Evolutionary conservation across 2,888 invertebrate genomes (phyloP), one percentile per base, ranked within the genome.

Genomic region (Dryobotodes eremita): DNA sequence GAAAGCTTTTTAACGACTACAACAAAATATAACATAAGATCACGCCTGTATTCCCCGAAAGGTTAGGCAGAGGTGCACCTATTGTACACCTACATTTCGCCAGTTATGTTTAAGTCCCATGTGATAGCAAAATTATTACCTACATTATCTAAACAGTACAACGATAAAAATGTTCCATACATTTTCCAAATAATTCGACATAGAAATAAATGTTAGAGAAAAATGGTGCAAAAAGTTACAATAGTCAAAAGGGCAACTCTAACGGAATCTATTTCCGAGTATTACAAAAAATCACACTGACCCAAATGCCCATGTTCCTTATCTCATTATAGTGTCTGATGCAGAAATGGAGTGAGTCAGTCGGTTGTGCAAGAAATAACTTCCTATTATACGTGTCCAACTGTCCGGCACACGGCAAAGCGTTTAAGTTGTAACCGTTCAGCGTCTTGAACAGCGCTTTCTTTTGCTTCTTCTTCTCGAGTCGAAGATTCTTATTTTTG

Each of bases 321-420:
- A 89, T 89, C 90, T 91, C 88, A 92, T 93, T 92, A 92, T 89
- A 86, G 75, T 80, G 88, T 89, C 90, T 83, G 86, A 89, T 91
- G 86, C 90, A 89, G 91, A 89, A 89, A 89, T 88, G 83, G 86
- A 90, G 86, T 91, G 91, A 92, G 91, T 90, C 90, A 89, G 91
- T 91, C 90, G 86, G 87, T 89, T 89, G 88, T 83, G 88, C 89
- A 89, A 92, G 91, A 92, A 94, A 94, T 93, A 93, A 93, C 91
- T 93, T 91, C 87, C 91, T 88, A 92, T 93, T 93, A 91, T 91
- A 89, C 86, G 88, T 91, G 91, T 93, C 94, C 86, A 92, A 92
- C 92, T 92, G 92, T 92, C 92, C 88, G 77, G 77, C 82, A 81
- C 89, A 90, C 87, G 80, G 85, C 72, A 72, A 74, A 66, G 71